Evolutionary conservation across 2,797 vertebrate genomes (phyloP), one percentile per base, ranked within the genome.

Genomic region (Cheirogaleus major): DNA sequence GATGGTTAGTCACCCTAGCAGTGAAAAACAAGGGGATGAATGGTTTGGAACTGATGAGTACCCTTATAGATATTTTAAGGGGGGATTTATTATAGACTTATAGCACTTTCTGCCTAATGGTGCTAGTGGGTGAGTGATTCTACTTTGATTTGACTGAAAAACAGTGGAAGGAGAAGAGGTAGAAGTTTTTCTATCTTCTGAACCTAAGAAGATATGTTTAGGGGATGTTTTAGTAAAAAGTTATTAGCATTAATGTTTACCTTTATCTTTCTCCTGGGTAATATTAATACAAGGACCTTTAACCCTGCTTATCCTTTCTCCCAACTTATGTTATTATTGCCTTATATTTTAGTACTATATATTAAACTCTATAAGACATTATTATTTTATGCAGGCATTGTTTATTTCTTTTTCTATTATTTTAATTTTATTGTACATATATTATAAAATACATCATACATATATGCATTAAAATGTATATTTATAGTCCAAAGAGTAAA

Each of bases 241-340:
- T 41, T 73, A 79, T 67, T 87, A 70, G 13, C 17, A 55, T 48
- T 89, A 79, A 73, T 89, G 43, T 93, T 95, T 89, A 45, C 59
- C n/a, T 84, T 96, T 89, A 75, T 96, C 22, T 72, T 95, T 91
- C 76, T 93, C 59, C 55, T 87, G 55, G 35, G 90, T 65, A 93
- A 48, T 63, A 57, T 50, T 65, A 93, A 38, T 57, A 57, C 50
- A 95, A 81, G 7, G 57, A 63, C 63, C 61, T 72, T 95, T 83
- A 75, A 63, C n/a, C 85, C 55, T 52, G 35, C 14, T 67, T 89
- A 25, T 75, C 4, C 25, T 59, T 76, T 63, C 43, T 85, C 14
- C 32, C 25, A 86, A 43, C 15, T 86, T 91, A 65, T 0, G 14
- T 92, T 95, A 59, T 78, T 80, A 93, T 75, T 87, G n/a, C 50